Base-by-base conservation (phyloP, 2,113 vertebrate species). In the Boleophthalmus pectinirostris region DNA sequence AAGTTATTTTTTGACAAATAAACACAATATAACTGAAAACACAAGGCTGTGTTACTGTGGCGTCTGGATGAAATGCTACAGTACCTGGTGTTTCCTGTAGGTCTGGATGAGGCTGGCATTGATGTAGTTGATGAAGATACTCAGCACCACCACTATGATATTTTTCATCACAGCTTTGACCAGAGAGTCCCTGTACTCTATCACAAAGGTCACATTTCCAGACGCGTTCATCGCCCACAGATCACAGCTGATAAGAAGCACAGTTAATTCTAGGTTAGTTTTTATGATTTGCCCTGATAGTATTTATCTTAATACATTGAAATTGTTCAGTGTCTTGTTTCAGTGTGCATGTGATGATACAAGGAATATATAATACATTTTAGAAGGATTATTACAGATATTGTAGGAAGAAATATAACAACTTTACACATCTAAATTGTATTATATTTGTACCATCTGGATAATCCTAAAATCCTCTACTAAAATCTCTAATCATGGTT, bases 91-190 rank as follows among this genome's bases (percentile, higher is more conserved):
- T 66, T 86, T 85, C n/a, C 83, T 56, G 73, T 92, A 93, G 72
- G 87, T 91, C 73, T 88, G 82, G 33, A 93, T 83, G 61, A 93
- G 78, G 3, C 72, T 69, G 2, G 47, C 79, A 13, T 92, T 92
- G 82, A 94, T 83, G 72, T 89, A 94, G 83, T 86, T 89, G 78
- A 93, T 90, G 71, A 72, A 77, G 33, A 93, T 71, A 24, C 90
- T 78, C 8, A 94, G 79, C 49, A 53, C 23, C 16, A 92, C 1
- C 12, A 93, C 88, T 0, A 93, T 74, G 35, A 91, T 54, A 47
- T 92, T 93, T 66, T 85, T 93, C 24, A 73, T 24, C 67, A 92
- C 66, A 1, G 85, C 87, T 64, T 82, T 80, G 25, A 46, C 3
- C 2, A 87, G 84, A 1, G 87, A 71, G 54, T 94, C 92, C 61